These are phyloP conservation scores for Ovibos moschatus DNA, from an alignment of 2,113 vertebrate genomes.

Conservation along the genomic window DNA sequence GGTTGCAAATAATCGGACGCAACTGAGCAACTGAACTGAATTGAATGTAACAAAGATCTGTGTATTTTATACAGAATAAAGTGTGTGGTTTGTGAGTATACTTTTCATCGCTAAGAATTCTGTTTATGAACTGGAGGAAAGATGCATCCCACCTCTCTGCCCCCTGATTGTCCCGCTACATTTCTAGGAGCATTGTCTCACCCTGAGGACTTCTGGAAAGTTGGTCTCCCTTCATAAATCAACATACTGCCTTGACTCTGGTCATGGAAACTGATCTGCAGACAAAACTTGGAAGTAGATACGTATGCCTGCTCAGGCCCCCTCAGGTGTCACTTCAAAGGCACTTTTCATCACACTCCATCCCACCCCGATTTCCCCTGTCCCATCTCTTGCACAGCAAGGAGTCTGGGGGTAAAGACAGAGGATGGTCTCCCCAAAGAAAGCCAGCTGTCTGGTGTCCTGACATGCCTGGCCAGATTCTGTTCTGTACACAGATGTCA, in stretches of 20 bases:
- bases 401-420: not conserved
- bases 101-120: not conserved
- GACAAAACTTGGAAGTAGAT: not conserved
- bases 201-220: not conserved
- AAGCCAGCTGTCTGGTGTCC: not conserved
- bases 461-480: not conserved
- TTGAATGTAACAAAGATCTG: not conserved
- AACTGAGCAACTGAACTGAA: not conserved
- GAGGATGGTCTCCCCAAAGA: not conserved
- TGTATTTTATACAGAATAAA: not conserved
- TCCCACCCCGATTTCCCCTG: accelerated
- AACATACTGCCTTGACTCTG: not conserved
- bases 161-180: not conserved
- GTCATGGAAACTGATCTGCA: not conserved
- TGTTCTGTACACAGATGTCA: not conserved
- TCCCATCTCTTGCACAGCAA: not conserved
- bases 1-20: not conserved
- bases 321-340: not conserved
- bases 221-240: not conserved
- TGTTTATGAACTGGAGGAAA: not conserved
- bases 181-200: not conserved
- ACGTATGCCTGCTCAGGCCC: not conserved
- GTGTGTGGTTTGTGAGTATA: not conserved
- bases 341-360: not conserved
- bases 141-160: not conserved